Percentiles rank a stretch among this genome's conserved stretches.
Evolutionary conservation across 2,888 invertebrate genomes (phyloP).

Genomic region (Mythimna vitellina): DNA sequence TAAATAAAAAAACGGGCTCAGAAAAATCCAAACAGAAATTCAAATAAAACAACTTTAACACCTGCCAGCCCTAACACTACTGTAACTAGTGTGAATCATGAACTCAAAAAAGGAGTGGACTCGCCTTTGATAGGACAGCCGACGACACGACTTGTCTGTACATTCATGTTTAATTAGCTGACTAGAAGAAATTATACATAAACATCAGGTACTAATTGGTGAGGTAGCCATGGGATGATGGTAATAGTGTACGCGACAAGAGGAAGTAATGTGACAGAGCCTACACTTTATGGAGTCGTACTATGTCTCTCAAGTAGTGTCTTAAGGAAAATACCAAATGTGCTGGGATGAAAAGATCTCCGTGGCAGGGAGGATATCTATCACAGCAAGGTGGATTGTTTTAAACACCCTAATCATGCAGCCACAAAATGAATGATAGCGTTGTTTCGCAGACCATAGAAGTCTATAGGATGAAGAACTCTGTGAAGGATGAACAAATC

Average conservation of each 20-base stretch:
- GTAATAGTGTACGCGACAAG: constrained; percentile 37
- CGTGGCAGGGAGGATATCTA: neutral
- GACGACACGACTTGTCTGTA: constrained; percentile 62
- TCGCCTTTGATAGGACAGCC: constrained; percentile 63
- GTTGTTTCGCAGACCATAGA: no score
- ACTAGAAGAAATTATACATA: constrained; percentile 66
- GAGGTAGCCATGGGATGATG: constrained; percentile 56
- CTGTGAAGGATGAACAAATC: no score
- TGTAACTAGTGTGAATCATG: constrained; percentile 66
- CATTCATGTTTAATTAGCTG: constrained; percentile 63
- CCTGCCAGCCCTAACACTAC: constrained; percentile 57
- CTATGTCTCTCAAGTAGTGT: neutral
- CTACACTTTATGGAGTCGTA: no score
- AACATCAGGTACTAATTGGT: constrained; percentile 66
- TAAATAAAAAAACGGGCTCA: constrained; percentile 4
- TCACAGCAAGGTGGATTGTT: neutral
- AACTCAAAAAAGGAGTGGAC: constrained; percentile 67
- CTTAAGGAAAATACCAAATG: no score
- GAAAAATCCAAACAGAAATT: constrained; percentile 21
- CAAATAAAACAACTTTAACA: constrained; percentile 20
- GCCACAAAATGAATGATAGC: no score
- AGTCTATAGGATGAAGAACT: no score
- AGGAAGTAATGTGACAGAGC: constrained; percentile 24
- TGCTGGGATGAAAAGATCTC: no score
- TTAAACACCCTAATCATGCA: neutral